phyloP scores from a whole-genome alignment of 2,113 vertebrate genomes.

The Suncus etruscus region DNA sequence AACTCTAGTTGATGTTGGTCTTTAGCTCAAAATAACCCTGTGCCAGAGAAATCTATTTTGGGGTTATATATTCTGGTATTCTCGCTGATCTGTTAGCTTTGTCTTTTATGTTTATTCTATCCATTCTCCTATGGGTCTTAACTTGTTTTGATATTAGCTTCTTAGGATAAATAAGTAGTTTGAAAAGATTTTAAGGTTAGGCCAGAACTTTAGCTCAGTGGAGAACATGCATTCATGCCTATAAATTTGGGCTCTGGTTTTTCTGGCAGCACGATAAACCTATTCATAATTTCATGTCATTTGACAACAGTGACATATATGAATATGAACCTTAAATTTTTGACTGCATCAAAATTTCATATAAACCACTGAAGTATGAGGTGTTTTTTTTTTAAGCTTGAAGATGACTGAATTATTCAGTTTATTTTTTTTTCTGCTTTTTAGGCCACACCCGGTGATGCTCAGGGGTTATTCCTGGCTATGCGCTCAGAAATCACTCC shows the following conservation, averaged over 20 bases:
- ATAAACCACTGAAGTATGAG: too few species aligned
- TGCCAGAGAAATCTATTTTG: neutral
- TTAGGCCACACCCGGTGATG: too few species aligned
- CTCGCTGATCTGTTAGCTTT: neutral
- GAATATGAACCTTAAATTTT: neutral
- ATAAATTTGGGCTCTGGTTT: neutral
- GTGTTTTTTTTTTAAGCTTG: neutral
- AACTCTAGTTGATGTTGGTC: neutral
- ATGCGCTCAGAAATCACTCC: too few species aligned
- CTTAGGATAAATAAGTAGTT: conserved; percentile 2
- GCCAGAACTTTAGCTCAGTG: neutral
- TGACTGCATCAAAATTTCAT: neutral
- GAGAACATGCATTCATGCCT: neutral
- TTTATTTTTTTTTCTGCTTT: too few species aligned
- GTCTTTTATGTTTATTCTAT: neutral
- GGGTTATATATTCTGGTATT: neutral
- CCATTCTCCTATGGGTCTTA: neutral
- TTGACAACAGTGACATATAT: neutral
- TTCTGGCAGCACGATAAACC: neutral
- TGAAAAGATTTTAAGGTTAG: neutral
- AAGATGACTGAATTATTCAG: neutral
- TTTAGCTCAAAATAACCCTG: neutral
- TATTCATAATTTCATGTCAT: neutral
- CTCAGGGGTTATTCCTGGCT: too few species aligned
- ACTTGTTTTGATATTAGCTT: neutral